These are phyloP conservation scores for Camponotus fellah DNA, from an alignment of 2,888 invertebrate genomes.

Conservation along the genomic window DNA sequence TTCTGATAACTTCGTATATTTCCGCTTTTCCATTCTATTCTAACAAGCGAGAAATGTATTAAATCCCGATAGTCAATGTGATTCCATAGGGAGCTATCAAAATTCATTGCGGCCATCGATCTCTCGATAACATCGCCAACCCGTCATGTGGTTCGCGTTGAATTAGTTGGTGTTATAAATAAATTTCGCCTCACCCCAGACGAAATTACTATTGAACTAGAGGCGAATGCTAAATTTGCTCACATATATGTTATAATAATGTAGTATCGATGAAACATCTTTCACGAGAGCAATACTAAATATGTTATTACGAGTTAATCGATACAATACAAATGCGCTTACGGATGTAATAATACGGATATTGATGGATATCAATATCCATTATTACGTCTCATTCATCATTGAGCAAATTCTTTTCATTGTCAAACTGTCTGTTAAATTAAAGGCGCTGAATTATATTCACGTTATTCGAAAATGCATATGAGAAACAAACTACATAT, in stretches of 20 bases:
- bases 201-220: slow-evolving; percentile 25
- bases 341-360: background rate
- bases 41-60: slow-evolving; percentile 37
- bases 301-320: background rate
- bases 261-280: background rate
- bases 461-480: background rate
- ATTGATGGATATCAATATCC: background rate
- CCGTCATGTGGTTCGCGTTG: slow-evolving; percentile 26
- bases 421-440: slow-evolving; percentile 40
- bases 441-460: background rate
- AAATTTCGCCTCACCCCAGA: slow-evolving; percentile 6
- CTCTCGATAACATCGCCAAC: slow-evolving; percentile 46
- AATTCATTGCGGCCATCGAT: slow-evolving; percentile 54
- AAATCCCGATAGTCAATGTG: slow-evolving; percentile 37
- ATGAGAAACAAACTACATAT: background rate
- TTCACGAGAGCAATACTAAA: background rate
- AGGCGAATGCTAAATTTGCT: background rate
- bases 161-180: slow-evolving; percentile 43
- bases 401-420: background rate
- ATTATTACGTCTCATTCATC: slow-evolving; percentile 37
- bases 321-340: background rate
- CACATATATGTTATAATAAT: background rate
- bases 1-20: background rate
- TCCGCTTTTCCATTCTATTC: background rate
- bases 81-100: slow-evolving; percentile 40